Percentiles rank a stretch among this genome's conserved stretches.
These are phyloP conservation scores for Danio rerio DNA, from an alignment of 2,113 vertebrate species.

Conservation along the genomic window GRCz12tu NC_133178.1:35632001-35632500, in stretches of 20 bases:
- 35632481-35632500: not conserved
- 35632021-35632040: too few relatives aligned
- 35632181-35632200: not conserved
- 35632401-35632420: constrained; percentile 24
- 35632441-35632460: constrained; percentile 22
- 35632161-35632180: not conserved
- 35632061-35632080: too few relatives aligned
- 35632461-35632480: constrained; percentile 24
- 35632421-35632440: not conserved
- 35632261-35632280: not conserved
- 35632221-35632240: constrained; percentile 4
- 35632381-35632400: constrained; percentile 6
- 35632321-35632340: not conserved
- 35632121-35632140: too few relatives aligned
- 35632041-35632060: too few relatives aligned
- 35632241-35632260: not conserved
- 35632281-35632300: not conserved
- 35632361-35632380: not conserved
- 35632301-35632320: not conserved
- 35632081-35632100: too few relatives aligned
- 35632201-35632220: not conserved
- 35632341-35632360: not conserved
- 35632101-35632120: too few relatives aligned
- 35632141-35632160: not conserved
- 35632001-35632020: too few relatives aligned